These are phyloP conservation scores for Perdita meconis DNA, from an alignment of 2,888 invertebrate genomes.

Conservation along the genomic window DNA sequence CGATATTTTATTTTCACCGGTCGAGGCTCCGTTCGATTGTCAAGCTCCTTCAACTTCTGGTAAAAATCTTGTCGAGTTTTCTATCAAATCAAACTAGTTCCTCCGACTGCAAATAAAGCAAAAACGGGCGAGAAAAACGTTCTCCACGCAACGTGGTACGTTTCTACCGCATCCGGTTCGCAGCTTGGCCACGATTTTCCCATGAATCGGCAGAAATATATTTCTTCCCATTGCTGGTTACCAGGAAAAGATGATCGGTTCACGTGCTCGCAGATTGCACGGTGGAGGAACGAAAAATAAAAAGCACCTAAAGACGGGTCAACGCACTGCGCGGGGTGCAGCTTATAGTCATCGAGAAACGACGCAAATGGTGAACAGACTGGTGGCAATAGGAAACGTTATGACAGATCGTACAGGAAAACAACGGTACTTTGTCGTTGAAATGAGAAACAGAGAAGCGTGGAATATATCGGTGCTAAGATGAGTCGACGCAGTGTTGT, in stretches of 20 bases:
- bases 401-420: conserved; percentile 4
- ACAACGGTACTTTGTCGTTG: conserved; percentile 13
- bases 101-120: neutral
- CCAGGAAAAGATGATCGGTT: conserved; percentile 8
- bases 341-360: neutral
- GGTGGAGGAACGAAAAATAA: conserved; percentile 4
- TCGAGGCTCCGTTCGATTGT: no score
- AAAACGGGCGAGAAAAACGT: conserved; percentile 21
- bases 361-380: neutral
- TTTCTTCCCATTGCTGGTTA: conserved; percentile 27
- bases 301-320: conserved; percentile 18
- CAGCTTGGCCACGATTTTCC: conserved; percentile 11
- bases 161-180: conserved; percentile 21
- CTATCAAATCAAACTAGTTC: conserved; percentile 6
- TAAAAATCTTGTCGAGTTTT: neutral
- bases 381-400: conserved; percentile 12
- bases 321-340: conserved; percentile 8
- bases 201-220: conserved; percentile 17
- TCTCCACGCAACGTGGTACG: conserved; percentile 43
- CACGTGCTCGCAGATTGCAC: neutral
- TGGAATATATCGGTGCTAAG: neutral
- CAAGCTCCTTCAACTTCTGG: no score
- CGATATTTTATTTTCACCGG: neutral
- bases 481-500: neutral
- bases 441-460: neutral